A percentile compares a stretch with the other conserved stretches of the same genome.
Evolutionary conservation across 1,140 invertebrate genomes (phyloP).

Genomic region (Saccostrea glomerata): DNA sequence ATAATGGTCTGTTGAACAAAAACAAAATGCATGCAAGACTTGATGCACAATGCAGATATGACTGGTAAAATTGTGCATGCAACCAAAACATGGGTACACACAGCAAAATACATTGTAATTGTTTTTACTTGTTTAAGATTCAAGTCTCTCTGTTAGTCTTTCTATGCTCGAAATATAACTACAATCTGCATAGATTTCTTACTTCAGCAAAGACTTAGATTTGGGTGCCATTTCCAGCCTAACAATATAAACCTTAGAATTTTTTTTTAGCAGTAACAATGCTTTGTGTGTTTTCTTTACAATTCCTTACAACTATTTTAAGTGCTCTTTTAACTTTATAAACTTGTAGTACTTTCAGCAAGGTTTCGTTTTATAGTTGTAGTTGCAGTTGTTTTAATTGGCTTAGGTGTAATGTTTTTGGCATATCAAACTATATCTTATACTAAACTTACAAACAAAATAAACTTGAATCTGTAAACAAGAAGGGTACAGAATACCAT

Average conservation of each 20-base stretch:
- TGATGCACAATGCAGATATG: constrained; percentile 6
- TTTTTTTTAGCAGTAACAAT: no score
- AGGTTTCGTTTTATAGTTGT: no score
- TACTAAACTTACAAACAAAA: neutral
- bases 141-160: constrained; percentile 6
- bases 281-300: no score
- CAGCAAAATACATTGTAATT: neutral
- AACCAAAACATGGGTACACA: neutral
- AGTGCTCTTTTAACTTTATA: no score
- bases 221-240: neutral
- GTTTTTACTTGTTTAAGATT: neutral
- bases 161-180: constrained; percentile 12
- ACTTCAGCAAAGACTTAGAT: neutral
- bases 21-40: constrained; percentile 24
- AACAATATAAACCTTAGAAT: no score
- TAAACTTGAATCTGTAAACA: constrained; percentile 16
- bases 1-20: constrained; percentile 20
- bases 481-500: neutral
- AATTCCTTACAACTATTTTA: no score
- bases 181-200: neutral
- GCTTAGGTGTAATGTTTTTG: no score
- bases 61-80: neutral
- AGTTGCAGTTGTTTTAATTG: no score
- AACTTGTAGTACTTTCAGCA: no score
- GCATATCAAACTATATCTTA: neutral